Evolutionary conservation across 2,888 invertebrate genomes (phyloP), one percentile per base, ranked within the genome.

Genomic region (Sinhomidia bicolor): DNA sequence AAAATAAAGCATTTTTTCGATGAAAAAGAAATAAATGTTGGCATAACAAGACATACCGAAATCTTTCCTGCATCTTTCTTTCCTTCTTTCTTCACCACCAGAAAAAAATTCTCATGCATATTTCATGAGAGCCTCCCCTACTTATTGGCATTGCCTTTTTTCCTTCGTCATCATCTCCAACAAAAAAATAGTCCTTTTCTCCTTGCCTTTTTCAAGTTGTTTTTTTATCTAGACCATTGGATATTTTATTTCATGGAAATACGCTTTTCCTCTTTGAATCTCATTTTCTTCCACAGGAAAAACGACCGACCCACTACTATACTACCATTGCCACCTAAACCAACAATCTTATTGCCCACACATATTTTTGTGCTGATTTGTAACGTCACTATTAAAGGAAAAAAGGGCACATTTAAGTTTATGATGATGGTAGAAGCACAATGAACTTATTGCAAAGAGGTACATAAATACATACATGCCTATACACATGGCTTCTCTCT

Each of bases 21-120:
- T 71, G 71, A 23, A 71, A 44, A 32, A 23, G 14, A 71, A 44
- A 23, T 29, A 78, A 78, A 78, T 54, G 54, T 26, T 78, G 76
- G 36, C 76, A 54, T 78, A 51, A 78, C n/a, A 74, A 57, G 74
- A 51, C 81, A 78, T 57, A 76, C 60, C 84, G n/a, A 78, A 78
- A 78, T 78, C 54, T 78, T 82, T 51, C 83, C 17, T 84, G 78
- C 62, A 78, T 85, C 60, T 79, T n/a, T n/a, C n/a, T n/a, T n/a
- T n/a, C n/a, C n/a, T 36, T 80, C 20, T 20, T 57, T 57, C 54
- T 57, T 82, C 65, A 54, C 68, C 9, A 51, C n/a, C 84, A 74
- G 32, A 65, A 20, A 54, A n/a, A n/a, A n/a, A n/a, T n/a, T 65
- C 88, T 82, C 88, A 88, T 88, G 88, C 88, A 88, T 88, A 82